Base-by-base conservation (phyloP, 2,888 invertebrate genomes). In the Lingula anatina region DNA sequence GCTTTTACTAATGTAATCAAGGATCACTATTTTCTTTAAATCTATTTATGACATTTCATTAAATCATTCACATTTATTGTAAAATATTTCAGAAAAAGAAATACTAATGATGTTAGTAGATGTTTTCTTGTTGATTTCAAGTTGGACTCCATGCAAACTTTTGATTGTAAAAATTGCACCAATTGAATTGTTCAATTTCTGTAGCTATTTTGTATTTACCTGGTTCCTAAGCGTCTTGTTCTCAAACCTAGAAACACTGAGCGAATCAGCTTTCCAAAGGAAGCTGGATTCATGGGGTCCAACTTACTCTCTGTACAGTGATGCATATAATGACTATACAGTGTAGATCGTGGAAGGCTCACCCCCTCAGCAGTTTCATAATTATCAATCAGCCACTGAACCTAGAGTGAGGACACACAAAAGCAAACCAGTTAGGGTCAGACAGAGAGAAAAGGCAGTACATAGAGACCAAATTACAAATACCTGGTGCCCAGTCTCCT, bases 201-300 rank as follows among this genome's bases (percentile, higher is more conserved):
- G n/a, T n/a, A n/a, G n/a, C n/a, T n/a, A n/a, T n/a, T n/a, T n/a
- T n/a, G n/a, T n/a, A n/a, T n/a, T 51, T 72, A 86, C 87, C 90
- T 85, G 2, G 97, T 99, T 56, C 99, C 99, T 41, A 99, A 83
- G 47, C 99, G 84, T 62, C 94, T 81, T 18, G 99, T 99, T 57
- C 95, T 83, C 66, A 99, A 83, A 20, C 97, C 97, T 62, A 95
- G 83, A 81, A 99, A 99, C 54, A 99, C 97, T 2, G 96, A 95
- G 53, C 99, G 86, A 71, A 99, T 99, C 38, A 99, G 83, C 80
- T 99, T 99, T 55, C 99, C 99, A 81, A 99, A 99, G 31, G 95
- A 96, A 7, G 99, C 99, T 36, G 97, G 96, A 81, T 99, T 99
- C 56, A 99, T 96, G 0, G 99, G 96, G 76, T 97, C 97, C 60